phyloP scores from a whole-genome alignment of 2,113 vertebrate genomes.

The Eudorcas thomsonii region DNA sequence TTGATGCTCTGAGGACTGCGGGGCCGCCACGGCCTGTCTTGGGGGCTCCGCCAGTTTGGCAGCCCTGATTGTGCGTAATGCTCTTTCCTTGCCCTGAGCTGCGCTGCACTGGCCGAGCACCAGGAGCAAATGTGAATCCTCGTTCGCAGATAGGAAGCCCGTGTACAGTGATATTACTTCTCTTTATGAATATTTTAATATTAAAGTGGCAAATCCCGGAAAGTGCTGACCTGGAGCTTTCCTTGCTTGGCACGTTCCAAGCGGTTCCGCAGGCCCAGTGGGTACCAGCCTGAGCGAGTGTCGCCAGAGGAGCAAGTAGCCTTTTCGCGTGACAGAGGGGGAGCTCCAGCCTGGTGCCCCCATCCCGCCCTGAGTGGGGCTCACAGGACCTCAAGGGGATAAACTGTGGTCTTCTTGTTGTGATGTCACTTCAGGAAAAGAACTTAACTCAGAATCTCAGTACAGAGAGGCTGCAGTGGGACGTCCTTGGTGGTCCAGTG shows the following conservation, averaged over 20 bases:
- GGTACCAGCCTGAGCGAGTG: neutral
- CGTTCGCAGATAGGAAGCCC: neutral
- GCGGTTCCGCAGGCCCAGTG: neutral
- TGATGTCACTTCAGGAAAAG: neutral
- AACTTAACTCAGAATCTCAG: neutral
- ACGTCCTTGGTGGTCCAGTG: neutral
- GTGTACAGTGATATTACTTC: neutral
- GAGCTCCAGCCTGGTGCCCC: neutral
- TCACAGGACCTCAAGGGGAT: neutral
- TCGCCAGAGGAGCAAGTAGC: accelerated
- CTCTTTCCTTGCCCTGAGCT: accelerated
- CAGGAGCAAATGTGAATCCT: neutral
- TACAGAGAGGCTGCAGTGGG: neutral
- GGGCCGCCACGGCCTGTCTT: neutral
- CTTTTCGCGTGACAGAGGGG: accelerated
- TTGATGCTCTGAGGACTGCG: neutral
- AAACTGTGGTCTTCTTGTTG: neutral
- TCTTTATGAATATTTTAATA: conserved; percentile 27
- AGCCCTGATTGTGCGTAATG: accelerated
- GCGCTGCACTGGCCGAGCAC: neutral
- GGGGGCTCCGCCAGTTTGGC: neutral
- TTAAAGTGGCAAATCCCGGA: neutral
- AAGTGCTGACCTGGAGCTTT: conserved; percentile 27
- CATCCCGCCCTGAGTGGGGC: neutral
- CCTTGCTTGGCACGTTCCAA: neutral